phyloP scores from a whole-genome alignment of 2,113 vertebrate genomes.

The Hippoglossus stenolepis region DNA sequence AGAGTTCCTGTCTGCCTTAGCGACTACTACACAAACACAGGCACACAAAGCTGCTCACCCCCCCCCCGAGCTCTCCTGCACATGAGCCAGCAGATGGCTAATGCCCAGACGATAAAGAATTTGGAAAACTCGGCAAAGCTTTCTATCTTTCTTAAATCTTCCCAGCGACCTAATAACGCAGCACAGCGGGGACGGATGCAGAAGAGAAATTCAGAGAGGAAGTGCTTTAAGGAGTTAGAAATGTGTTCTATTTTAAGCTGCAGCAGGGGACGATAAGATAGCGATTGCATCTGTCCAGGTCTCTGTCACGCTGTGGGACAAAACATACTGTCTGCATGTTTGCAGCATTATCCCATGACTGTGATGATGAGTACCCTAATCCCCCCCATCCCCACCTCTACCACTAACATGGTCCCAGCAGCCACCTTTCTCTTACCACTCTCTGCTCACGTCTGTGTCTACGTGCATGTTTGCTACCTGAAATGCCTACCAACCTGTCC shows the following conservation, averaged over 20 bases:
- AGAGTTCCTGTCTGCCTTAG: conserved; percentile 67
- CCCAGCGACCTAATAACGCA: conserved; percentile 53
- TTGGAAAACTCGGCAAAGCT: conserved; percentile 57
- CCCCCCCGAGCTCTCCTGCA: conserved; percentile 53
- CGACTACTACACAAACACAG: conserved; percentile 60
- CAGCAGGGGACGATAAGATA: background rate
- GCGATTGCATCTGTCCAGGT: conserved; percentile 25
- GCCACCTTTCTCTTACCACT: conserved; percentile 34
- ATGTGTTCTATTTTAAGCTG: conserved; percentile 30
- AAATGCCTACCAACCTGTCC: conserved; percentile 26
- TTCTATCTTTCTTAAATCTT: conserved; percentile 66
- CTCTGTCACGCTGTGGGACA: conserved; percentile 43
- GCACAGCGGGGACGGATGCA: conserved; percentile 16
- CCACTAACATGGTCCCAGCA: conserved; percentile 5
- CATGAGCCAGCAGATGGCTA: conserved; percentile 75
- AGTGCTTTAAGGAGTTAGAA: conserved; percentile 33
- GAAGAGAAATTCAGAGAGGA: conserved; percentile 24
- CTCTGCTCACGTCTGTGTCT: conserved; percentile 2
- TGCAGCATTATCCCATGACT: conserved; percentile 54
- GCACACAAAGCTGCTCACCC: conserved; percentile 40
- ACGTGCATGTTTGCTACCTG: conserved; percentile 40
- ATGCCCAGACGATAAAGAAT: conserved; percentile 69
- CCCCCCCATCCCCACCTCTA: conserved; percentile 2
- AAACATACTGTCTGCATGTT: conserved; percentile 35
- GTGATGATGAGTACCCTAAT: conserved; percentile 43